phyloP scores from a whole-genome alignment of 2,888 invertebrate genomes.

The Hydroisotoma schaefferi region DNA sequence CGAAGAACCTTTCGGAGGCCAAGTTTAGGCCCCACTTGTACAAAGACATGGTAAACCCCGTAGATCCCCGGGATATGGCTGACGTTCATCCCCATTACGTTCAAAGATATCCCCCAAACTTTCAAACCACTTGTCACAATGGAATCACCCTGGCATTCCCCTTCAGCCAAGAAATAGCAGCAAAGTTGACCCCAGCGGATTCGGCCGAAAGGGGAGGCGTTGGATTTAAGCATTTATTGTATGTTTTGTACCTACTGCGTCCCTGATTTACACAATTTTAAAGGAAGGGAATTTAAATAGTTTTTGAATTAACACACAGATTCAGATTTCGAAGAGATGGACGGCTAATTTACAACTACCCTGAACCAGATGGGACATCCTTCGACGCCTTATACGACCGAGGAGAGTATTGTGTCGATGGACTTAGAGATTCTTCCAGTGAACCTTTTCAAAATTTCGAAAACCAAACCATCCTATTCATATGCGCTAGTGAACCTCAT shows the following conservation, averaged over 20 bases:
- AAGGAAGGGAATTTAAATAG: too few species aligned
- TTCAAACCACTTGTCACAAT: constrained; percentile 27
- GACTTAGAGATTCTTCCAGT: constrained; percentile 21
- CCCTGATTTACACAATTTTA: too few species aligned
- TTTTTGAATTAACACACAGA: too few species aligned
- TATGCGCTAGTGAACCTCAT: constrained; percentile 34
- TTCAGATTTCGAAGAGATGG: constrained; percentile 34
- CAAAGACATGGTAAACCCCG: constrained; percentile 23
- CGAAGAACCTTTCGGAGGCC: constrained; percentile 20
- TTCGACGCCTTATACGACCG: constrained; percentile 29
- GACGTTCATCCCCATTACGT: constrained; percentile 30
- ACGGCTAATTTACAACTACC: constrained; percentile 30
- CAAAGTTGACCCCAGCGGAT: constrained; percentile 23
- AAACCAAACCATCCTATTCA: constrained; percentile 36
- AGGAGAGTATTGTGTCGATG: constrained; percentile 32
- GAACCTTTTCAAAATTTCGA: constrained; percentile 26
- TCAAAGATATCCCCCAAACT: constrained; percentile 36
- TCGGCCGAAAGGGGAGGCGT: constrained; percentile 14
- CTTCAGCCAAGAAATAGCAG: constrained; percentile 28
- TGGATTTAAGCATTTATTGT: constrained; percentile 31
- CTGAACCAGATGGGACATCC: constrained; percentile 23
- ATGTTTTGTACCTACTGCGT: too few species aligned
- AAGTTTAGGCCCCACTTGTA: constrained; percentile 29
- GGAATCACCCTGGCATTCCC: constrained; percentile 36
- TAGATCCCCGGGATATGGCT: constrained; percentile 16